Evolutionary conservation across 2,113 vertebrate species (phyloP).

Genomic region (Seriola aureovittata): DNA sequence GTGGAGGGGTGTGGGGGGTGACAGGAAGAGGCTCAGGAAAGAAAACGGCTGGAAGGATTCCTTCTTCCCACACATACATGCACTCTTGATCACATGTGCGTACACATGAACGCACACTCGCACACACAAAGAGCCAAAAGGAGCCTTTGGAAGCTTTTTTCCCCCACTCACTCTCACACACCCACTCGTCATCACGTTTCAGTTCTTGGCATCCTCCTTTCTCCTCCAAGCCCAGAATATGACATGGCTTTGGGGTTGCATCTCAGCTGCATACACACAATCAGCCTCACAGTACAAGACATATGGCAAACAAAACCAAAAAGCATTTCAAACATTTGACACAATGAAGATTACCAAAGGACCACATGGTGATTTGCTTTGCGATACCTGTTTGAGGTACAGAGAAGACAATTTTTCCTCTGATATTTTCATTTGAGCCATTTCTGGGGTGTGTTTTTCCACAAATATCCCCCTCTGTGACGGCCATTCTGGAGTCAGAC

Average conservation of each 20-base stretch:
- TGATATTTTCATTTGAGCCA: slow-evolving; percentile 23
- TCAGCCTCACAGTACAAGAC: slow-evolving; percentile 57
- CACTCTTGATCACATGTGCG: slow-evolving; percentile 69
- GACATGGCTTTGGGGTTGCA: slow-evolving; percentile 75
- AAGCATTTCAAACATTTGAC: slow-evolving; percentile 56
- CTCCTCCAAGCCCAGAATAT: slow-evolving; percentile 75
- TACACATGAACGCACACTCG: slow-evolving; percentile 58
- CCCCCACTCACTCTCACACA: slow-evolving; percentile 63
- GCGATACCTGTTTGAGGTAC: slow-evolving; percentile 21
- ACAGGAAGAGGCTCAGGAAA: slow-evolving; percentile 77
- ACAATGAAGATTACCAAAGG: slow-evolving; percentile 45
- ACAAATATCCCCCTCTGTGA: slow-evolving; percentile 64
- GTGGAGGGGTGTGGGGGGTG: slow-evolving; percentile 23
- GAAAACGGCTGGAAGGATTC: slow-evolving; percentile 74
- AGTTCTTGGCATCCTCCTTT: slow-evolving; percentile 67
- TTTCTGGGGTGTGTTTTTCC: slow-evolving; percentile 66
- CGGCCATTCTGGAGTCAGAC: slow-evolving; percentile 60
- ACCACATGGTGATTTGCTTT: slow-evolving; percentile 36
- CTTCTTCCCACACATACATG: slow-evolving; percentile 78
- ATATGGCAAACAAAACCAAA: slow-evolving; percentile 64
- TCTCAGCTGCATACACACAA: slow-evolving; percentile 69
- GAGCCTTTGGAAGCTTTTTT: slow-evolving; percentile 58
- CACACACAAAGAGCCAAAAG: slow-evolving; percentile 43
- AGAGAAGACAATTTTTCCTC: neutral
- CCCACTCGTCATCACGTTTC: slow-evolving; percentile 76